These are phyloP conservation scores for Steatornis caripensis DNA, from an alignment of 2,113 vertebrate genomes.

Conservation along the genomic window DNA sequence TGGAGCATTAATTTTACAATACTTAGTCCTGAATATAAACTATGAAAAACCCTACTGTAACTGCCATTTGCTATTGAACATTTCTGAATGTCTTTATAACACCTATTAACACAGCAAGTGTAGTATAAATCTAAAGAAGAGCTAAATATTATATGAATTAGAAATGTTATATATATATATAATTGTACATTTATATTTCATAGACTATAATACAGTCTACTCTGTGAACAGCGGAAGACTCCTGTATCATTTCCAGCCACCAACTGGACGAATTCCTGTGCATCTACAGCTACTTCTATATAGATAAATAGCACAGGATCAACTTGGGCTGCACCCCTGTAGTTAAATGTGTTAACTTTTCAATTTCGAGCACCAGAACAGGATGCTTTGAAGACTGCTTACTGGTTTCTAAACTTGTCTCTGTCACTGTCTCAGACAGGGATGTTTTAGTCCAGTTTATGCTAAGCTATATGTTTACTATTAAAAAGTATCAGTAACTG, in stretches of 20 bases:
- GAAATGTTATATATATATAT: not conserved
- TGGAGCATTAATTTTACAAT: not conserved
- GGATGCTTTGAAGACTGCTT: not conserved
- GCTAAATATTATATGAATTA: not conserved
- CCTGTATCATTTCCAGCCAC: not conserved
- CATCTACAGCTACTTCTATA: not conserved
- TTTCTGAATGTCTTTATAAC: not conserved
- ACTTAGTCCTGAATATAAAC: not conserved
- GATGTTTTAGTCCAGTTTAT: not conserved
- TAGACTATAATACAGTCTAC: not conserved
- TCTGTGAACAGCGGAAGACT: not conserved
- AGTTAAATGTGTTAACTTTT: not conserved
- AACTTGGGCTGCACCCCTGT: not conserved
- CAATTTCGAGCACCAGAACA: not conserved
- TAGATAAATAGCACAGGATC: not conserved
- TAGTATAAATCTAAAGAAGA: not conserved
- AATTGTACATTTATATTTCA: not conserved
- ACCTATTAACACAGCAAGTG: not conserved
- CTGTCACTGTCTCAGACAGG: not conserved
- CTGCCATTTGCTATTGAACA: not conserved
- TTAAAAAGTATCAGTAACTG: not conserved
- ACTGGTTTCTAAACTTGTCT: not conserved
- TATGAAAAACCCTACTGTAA: not conserved
- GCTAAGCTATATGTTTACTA: not conserved
- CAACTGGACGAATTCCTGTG: not conserved